A percentile compares a stretch with the other conserved stretches of the same genome.
Conservation (phyloP, 2,888 invertebrate genomes). For the Heliconius ismenius region DNA sequence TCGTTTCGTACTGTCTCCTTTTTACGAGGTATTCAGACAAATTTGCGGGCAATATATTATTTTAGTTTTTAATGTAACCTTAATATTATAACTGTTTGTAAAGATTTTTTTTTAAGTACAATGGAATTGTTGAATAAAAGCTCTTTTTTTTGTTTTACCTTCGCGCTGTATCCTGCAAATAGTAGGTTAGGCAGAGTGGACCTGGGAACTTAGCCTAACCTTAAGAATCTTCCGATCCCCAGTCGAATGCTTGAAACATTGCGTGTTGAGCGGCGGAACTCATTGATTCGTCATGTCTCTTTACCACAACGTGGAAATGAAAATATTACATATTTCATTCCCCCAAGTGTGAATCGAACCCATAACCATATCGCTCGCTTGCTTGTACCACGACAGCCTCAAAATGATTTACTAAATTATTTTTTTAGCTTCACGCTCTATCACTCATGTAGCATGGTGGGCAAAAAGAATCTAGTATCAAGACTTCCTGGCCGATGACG, state of each 20-base stretch:
- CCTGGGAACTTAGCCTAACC: not conserved
- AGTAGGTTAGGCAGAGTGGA: not conserved
- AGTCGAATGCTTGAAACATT: too few species aligned
- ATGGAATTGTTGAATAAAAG: not conserved
- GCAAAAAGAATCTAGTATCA: not conserved
- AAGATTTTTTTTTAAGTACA: not conserved
- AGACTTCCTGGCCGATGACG: not conserved
- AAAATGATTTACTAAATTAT: too few species aligned
- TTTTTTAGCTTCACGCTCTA: too few species aligned
- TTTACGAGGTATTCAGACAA: constrained; percentile 16
- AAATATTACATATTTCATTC: too few species aligned
- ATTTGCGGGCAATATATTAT: constrained; percentile 19
- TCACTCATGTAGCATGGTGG: too few species aligned
- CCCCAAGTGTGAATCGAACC: too few species aligned
- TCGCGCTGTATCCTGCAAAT: not conserved
- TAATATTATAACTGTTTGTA: not conserved
- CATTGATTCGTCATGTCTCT: too few species aligned
- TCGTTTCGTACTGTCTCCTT: constrained; percentile 20
- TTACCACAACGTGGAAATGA: too few species aligned
- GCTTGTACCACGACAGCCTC: too few species aligned
- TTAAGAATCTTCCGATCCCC: too few species aligned
- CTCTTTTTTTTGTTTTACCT: not conserved
- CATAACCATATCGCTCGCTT: too few species aligned
- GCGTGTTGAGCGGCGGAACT: too few species aligned
- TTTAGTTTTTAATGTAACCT: not conserved